Percentiles rank a stretch among this genome's conserved stretches.
Conservation (phyloP, 2,797 vertebrate genomes). For the Intellagama lesueurii region DNA sequence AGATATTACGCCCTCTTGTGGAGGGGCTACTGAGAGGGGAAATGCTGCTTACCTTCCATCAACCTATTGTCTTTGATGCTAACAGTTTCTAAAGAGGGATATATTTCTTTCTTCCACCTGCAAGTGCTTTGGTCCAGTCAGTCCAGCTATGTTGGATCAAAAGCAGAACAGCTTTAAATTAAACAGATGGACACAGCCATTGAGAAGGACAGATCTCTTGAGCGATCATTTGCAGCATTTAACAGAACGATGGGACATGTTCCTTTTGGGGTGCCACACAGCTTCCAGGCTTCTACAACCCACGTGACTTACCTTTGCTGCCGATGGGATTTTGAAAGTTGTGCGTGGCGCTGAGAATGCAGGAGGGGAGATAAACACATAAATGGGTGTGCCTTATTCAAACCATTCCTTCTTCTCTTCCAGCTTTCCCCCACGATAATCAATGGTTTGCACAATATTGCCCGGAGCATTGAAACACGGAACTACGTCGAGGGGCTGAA, state of each 20-base stretch:
- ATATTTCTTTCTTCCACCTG: background rate
- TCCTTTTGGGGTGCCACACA: too few relatives aligned
- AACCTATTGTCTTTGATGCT: too few relatives aligned
- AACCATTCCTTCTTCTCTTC: conserved; percentile 47
- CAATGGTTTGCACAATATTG: conserved; percentile 92
- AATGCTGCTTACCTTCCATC: too few relatives aligned
- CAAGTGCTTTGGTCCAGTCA: background rate
- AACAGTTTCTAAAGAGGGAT: too few relatives aligned
- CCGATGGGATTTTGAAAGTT: background rate
- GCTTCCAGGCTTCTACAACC: too few relatives aligned
- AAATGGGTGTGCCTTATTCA: background rate
- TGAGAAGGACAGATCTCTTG: background rate
- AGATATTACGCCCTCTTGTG: too few relatives aligned
- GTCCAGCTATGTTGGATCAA: background rate
- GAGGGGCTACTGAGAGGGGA: too few relatives aligned
- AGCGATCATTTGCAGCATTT: background rate
- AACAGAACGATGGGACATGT: too few relatives aligned
- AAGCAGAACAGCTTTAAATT: background rate
- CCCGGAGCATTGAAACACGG: conserved; percentile 87
- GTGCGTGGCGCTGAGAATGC: background rate
- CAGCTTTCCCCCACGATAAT: conserved; percentile 95
- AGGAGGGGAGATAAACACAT: background rate
- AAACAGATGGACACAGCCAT: background rate
- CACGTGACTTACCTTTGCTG: background rate
- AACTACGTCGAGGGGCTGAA: conserved; percentile 90